Evolutionary conservation across 2,797 vertebrate species (phyloP).

Genomic region (Danio choprae): DNA sequence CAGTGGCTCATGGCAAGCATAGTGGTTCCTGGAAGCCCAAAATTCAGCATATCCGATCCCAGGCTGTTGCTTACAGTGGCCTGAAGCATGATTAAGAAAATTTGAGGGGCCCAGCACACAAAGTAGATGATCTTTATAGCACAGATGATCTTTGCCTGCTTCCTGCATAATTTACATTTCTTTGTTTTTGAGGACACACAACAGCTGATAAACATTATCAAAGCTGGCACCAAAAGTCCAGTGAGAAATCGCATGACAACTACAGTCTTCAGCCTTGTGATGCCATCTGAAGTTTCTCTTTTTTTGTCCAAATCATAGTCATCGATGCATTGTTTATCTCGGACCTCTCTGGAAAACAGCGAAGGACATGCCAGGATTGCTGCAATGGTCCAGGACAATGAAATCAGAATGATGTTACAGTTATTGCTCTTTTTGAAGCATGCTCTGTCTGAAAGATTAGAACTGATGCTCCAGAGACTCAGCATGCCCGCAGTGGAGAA

Average conservation of each 20-base stretch:
- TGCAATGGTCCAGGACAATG: conserved; percentile 69
- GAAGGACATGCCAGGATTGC: conserved; percentile 74
- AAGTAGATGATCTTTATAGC: conserved; percentile 80
- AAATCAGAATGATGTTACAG: conserved; percentile 55
- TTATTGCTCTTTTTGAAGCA: conserved; percentile 66
- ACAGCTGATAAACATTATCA: conserved; percentile 71
- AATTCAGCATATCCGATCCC: not conserved
- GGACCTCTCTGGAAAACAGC: conserved; percentile 76
- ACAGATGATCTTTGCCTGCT: conserved; percentile 73
- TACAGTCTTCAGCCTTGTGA: conserved; percentile 39
- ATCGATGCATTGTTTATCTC: conserved; percentile 70
- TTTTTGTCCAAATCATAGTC: conserved; percentile 69
- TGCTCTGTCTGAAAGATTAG: conserved; percentile 68
- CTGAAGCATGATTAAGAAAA: conserved; percentile 42
- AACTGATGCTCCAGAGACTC: conserved; percentile 76
- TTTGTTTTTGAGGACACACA: conserved; percentile 52
- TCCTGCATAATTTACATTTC: conserved; percentile 54
- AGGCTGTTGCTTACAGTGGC: not conserved
- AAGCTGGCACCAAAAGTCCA: conserved; percentile 74
- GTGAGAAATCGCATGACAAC: conserved; percentile 71
- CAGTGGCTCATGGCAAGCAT: conserved; percentile 78
- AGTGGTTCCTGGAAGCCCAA: conserved; percentile 66
- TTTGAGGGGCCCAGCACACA: conserved; percentile 81
- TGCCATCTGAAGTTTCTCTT: not conserved
- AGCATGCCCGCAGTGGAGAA: conserved; percentile 80